phyloP scores from a whole-genome alignment of 2,113 vertebrate genomes.

The western clawed frog (Xenopus tropicalis) region DNA sequence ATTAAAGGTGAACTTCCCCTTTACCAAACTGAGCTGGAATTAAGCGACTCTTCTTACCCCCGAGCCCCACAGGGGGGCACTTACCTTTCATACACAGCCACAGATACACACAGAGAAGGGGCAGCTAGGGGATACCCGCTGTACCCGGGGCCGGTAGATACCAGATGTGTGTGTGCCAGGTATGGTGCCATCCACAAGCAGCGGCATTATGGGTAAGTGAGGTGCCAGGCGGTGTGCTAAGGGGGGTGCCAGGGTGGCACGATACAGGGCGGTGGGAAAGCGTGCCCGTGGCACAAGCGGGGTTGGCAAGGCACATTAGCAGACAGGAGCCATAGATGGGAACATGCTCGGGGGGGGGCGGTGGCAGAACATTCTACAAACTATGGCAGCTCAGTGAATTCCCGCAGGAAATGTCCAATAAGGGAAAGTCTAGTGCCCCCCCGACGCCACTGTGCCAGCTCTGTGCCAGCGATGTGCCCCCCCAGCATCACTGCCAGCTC shows the following conservation, averaged over 20 bases:
- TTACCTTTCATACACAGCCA: neutral
- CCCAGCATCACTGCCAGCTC: no score
- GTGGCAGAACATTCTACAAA: constrained; percentile 84
- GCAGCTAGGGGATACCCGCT: no score
- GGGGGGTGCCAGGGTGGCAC: constrained; percentile 44
- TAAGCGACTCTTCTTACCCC: neutral
- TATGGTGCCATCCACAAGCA: constrained; percentile 57
- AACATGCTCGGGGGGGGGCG: constrained; percentile 87
- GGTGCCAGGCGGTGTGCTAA: constrained; percentile 79
- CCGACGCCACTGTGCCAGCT: constrained; percentile 64
- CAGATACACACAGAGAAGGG: no score
- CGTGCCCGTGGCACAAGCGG: constrained; percentile 60
- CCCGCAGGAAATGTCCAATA: constrained; percentile 78
- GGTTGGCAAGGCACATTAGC: constrained; percentile 77
- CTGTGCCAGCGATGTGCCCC: no score
- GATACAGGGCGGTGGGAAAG: no score
- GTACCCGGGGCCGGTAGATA: no score
- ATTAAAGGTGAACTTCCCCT: no score
- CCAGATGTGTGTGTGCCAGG: no score
- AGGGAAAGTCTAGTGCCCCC: no score
- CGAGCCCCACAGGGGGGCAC: neutral
- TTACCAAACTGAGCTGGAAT: no score
- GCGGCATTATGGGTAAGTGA: constrained; percentile 53
- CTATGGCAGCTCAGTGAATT: constrained; percentile 97
- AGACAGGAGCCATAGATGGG: constrained; percentile 70